These are phyloP conservation scores for Drosophila nr. perissopoda DNA, from an alignment of 2,888 invertebrate genomes.

Conservation along the genomic window DNA sequence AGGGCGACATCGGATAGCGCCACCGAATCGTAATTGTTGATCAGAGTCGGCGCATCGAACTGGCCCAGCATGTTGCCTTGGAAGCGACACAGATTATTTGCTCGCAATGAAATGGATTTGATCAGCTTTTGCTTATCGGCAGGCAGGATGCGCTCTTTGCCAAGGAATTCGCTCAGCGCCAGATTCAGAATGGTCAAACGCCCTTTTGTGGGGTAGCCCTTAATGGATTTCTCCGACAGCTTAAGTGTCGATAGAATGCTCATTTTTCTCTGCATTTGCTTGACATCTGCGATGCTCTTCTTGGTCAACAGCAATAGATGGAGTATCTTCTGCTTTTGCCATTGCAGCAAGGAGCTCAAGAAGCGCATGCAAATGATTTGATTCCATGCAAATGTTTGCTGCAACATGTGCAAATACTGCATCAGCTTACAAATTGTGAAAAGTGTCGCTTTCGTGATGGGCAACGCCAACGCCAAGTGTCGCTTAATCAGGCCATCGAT, in stretches of 20 bases:
- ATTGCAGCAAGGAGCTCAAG: slow-evolving; percentile 91
- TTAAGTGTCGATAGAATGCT: slow-evolving; percentile 55
- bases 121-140: slow-evolving; percentile 89
- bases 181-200: slow-evolving; percentile 55
- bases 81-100: slow-evolving; percentile 88
- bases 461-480: slow-evolving; percentile 89
- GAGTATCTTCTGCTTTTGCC: slow-evolving; percentile 85
- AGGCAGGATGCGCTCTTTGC: slow-evolving; percentile 79
- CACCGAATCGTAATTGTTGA: slow-evolving; percentile 89
- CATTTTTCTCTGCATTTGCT: slow-evolving; percentile 63
- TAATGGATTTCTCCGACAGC: slow-evolving; percentile 56
- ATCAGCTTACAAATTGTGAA: slow-evolving; percentile 91
- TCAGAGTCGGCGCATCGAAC: slow-evolving; percentile 90
- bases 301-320: slow-evolving; percentile 54
- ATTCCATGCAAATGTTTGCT: slow-evolving; percentile 89
- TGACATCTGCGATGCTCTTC: slow-evolving; percentile 55
- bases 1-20: slow-evolving; percentile 91
- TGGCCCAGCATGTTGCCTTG: slow-evolving; percentile 86
- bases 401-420: slow-evolving; percentile 92
- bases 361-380: slow-evolving; percentile 90
- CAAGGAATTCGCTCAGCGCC: slow-evolving; percentile 71
- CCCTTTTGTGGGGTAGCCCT: slow-evolving; percentile 43
- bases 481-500: slow-evolving; percentile 88
- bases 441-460: slow-evolving; percentile 91
- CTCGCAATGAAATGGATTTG: slow-evolving; percentile 87